phyloP scores from a whole-genome alignment of 2,888 invertebrate genomes.

The Neoscelio sp. region DNA sequence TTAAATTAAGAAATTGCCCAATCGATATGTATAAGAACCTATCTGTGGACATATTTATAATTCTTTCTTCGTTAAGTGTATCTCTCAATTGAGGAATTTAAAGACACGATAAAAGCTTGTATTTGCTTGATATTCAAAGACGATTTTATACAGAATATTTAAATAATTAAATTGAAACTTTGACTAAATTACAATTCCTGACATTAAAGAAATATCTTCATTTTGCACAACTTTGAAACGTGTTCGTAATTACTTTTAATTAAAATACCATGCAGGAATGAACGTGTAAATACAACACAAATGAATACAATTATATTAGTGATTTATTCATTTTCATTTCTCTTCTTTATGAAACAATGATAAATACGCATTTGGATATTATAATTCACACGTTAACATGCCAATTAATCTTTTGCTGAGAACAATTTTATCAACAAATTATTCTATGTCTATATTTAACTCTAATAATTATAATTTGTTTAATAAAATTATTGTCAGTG shows the following conservation, averaged over 20 bases:
- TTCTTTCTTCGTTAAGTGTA: conserved; percentile 28
- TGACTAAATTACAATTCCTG: conserved; percentile 8
- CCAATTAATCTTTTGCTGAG: conserved; percentile 15
- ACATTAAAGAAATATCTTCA: conserved; percentile 1
- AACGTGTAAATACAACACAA: no score
- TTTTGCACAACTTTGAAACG: no score
- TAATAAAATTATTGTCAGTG: conserved; percentile 35
- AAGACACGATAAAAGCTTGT: no score
- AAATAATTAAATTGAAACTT: conserved; percentile 4
- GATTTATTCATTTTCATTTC: conserved; percentile 10
- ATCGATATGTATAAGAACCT: no score
- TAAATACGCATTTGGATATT: conserved; percentile 7
- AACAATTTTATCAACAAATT: conserved; percentile 45
- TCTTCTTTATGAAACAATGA: conserved; percentile 27
- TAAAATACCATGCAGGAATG: no score
- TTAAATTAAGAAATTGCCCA: no score
- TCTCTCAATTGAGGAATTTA: conserved; percentile 22
- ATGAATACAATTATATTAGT: conserved; percentile 42
- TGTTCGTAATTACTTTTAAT: no score
- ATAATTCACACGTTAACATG: conserved; percentile 11
- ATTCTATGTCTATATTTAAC: conserved; percentile 33
- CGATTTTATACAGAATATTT: conserved; percentile 12
- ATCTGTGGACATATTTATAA: no score
- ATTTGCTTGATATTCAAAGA: no score
- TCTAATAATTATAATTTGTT: conserved; percentile 49